A percentile compares a stretch with the other conserved stretches of the same genome.
phyloP scores from a whole-genome alignment of 35 echinoderm and acorn worm species.

The Lytechinus variegatus region DNA sequence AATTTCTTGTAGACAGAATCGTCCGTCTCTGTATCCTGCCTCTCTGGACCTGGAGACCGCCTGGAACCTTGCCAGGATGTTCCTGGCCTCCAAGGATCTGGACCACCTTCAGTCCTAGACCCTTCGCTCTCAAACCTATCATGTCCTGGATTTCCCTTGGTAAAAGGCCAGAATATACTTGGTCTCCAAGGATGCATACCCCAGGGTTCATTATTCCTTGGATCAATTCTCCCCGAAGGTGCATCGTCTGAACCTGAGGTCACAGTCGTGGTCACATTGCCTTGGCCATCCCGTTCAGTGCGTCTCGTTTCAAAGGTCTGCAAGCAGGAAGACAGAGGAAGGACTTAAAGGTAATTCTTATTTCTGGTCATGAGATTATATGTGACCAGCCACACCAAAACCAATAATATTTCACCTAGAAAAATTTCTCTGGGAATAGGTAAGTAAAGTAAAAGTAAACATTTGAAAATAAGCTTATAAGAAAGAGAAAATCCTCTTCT shows the following conservation, averaged over 20 bases:
- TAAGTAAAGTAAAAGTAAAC: no score
- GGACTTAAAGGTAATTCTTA: no score
- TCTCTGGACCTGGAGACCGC: background rate
- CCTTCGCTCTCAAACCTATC: background rate
- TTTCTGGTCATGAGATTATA: no score
- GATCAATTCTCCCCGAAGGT: background rate
- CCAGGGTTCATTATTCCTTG: background rate
- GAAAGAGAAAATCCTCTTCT: no score
- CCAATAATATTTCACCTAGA: no score
- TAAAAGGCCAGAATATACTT: background rate
- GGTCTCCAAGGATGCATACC: background rate
- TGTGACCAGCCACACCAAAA: no score
- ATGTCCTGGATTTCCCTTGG: background rate
- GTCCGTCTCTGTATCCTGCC: background rate
- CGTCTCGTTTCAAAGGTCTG: background rate
- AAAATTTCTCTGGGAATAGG: no score
- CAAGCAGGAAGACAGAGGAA: background rate
- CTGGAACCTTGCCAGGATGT: background rate
- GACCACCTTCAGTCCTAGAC: background rate
- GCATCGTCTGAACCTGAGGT: background rate
- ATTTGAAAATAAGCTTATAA: no score
- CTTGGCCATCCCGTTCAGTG: background rate
- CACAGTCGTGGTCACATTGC: background rate
- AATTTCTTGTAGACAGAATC: background rate
- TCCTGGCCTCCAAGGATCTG: background rate